Base-by-base conservation (phyloP, 2,888 invertebrate species). In the Drosophila ochracea region DNA sequence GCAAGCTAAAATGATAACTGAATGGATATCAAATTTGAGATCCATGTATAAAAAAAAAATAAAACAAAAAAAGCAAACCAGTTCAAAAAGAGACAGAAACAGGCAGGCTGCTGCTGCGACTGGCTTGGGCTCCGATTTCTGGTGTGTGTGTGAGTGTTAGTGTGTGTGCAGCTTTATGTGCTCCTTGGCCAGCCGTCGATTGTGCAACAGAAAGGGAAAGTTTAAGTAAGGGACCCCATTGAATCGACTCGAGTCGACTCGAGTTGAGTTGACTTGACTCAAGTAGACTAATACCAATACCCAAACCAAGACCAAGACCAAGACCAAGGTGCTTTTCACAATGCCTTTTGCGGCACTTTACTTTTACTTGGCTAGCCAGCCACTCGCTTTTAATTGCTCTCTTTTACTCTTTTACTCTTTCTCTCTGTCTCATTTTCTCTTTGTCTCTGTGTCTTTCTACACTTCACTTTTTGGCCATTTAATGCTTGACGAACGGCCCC, bases 141-240 rank as follows among this genome's bases (percentile, higher is more conserved):
- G 58, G 16, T 31, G 41, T 39, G 6, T n/a, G 19, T 25, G 28
- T 28, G 28, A 3, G 28, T 10, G 13, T 39, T n/a, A n/a, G 25
- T n/a, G 9, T 19, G 55, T 25, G 19, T 55, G 55, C 28, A 6
- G 37, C 11, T 39, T 11, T 55, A 62, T 68, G 68, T 61, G 81
- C 64, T 73, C 78, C 82, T 78, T 67, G 37, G 60, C 68, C 53
- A 43, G 39, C 21, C 41, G 35, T 55, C 63, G 76, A 78, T 88
- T 84, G 85, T 85, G 89, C 87, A 89, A 89, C 80, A 37, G 87
- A 85, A 89, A 85, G 80, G 87, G 89, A 85, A 85, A 89, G 89
- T 89, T 75, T 47, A 28, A 47, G 77, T 72, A 78, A 89, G 84
- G 84, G 85, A 79, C 68, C 58, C 31, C 57, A 61, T 35, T 33